Evolutionary conservation across 2,888 invertebrate species (phyloP), one percentile per base, ranked within the genome.

Genomic region (Drosophila barbarae): DNA sequence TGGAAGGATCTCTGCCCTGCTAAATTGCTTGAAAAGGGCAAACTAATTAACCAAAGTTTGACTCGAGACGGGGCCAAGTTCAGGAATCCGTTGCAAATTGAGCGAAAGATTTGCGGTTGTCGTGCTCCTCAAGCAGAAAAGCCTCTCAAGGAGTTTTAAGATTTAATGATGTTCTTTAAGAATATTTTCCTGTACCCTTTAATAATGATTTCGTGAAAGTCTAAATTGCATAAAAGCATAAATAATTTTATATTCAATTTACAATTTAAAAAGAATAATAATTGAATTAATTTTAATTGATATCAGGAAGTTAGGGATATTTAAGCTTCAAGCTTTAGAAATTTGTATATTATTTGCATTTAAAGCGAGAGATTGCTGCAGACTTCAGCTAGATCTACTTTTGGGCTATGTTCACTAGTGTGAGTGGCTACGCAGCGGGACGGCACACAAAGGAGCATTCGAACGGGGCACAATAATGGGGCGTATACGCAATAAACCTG

Each of bases 401-500:
- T 34, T 32, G 8, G 23, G 30, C 38, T 30, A 30, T 36, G 21
- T 42, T 12, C 35, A 32, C 36, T n/a, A 26, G 15, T 32, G 21
- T 42, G n/a, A 36, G 36, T 26, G 28, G 28, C 13, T 49, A 12
- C 42, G 32, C 32, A 36, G 32, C 15, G 34, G 21, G 28, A 44
- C 58, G 32, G 39, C 42, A 69, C 57, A 80, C 71, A 71, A 71
- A 55, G 49, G 26, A 71, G 41, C 65, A 59, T 54, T 71, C 59
- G 59, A 74, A 60, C 51, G 39, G 34, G 34, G 49, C 69, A 67
- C 76, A 72, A 78, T 66, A 76, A 57, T 42, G 61, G 57, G 65
- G 73, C 73, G 78, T 71, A 61, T 77, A 69, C 71, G 81, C 76
- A 80, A 78, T 77, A 81, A 81, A 78, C 69, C 58, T 75, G 71